Base-by-base conservation (phyloP, 1,140 invertebrate species). In the Sinella curviseta region DNA sequence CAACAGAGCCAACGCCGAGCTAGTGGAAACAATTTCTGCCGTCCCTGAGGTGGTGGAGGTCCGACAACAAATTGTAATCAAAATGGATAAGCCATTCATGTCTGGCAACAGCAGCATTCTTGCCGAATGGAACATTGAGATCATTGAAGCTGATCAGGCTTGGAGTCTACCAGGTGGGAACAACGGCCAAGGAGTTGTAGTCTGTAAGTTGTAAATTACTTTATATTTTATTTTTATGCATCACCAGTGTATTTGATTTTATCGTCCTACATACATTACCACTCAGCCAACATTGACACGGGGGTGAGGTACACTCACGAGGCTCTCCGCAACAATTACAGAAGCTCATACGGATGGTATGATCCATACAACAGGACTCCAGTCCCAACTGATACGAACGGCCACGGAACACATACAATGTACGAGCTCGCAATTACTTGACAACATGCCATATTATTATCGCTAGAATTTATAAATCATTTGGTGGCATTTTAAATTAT, bases 91-190 rank as follows among this genome's bases (percentile, higher is more conserved):
- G 33, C 70, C 55, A 12, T 17, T 60, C 55, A 3, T 3, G 4
- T 4, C 39, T n/a, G n/a, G n/a, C 39, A 48, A 48, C 39, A 48
- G 17, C 39, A 48, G 4, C 39, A 55, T 57, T n/a, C 1, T 4
- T 20, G 57, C 57, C 20, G 65, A 78, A 31, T 78, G 77, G 77
- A 39, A 31, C 0, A 54, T 74, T 48, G 35, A 78, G 14, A 70
- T 73, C 20, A 78, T n/a, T n/a, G n/a, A n/a, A n/a, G n/a, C n/a
- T n/a, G n/a, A n/a, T n/a, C n/a, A n/a, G n/a, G n/a, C n/a, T 78
- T 78, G 77, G 77, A 28, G 3, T 33, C 65, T 30, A 2, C 65
- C 77, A 0, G 77, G 77, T 0, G 77, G 77, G 16, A 78, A 78
- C 54, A 78, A 78, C 39, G 77, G 77, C 3, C 2, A 33, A 0